Conservation (phyloP, 1,140 invertebrate species). For the Listronotus oregonensis region DNA sequence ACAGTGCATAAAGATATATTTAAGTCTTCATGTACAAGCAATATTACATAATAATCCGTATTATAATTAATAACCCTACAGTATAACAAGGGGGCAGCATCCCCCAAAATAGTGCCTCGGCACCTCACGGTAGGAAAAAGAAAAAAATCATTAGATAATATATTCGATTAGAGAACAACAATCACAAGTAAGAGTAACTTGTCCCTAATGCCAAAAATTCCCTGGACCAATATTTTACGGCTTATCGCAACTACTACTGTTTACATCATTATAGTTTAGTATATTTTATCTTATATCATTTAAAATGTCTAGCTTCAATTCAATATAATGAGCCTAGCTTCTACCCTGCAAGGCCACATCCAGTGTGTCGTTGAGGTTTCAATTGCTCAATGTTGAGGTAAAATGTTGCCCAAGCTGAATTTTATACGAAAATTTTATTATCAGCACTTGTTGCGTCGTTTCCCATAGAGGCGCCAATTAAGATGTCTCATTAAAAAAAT, state of each 20-base stretch:
- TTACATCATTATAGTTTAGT: constrained; percentile 53
- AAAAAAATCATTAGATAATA: constrained; percentile 41
- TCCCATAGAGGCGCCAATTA: no score
- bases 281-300: constrained; percentile 34
- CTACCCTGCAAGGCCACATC: no score
- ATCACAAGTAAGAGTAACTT: constrained; percentile 50
- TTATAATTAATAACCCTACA: constrained; percentile 57
- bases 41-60: constrained; percentile 59
- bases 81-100: constrained; percentile 43
- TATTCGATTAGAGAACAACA: constrained; percentile 55
- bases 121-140: constrained; percentile 48
- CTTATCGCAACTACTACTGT: constrained; percentile 54
- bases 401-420: no score
- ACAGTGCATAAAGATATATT: constrained; percentile 61
- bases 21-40: constrained; percentile 61
- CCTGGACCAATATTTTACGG: constrained; percentile 47
- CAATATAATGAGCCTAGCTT: neutral
- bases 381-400: no score
- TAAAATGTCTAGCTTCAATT: constrained; percentile 30
- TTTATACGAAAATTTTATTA: no score
- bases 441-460: no score
- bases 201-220: constrained; percentile 51
- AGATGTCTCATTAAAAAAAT: no score
- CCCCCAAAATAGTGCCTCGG: constrained; percentile 39
- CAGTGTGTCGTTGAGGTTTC: no score